Evolutionary conservation across 2,888 invertebrate species (phyloP), one percentile per base, ranked within the genome.

Genomic region (Xestobium rufovillosum): DNA sequence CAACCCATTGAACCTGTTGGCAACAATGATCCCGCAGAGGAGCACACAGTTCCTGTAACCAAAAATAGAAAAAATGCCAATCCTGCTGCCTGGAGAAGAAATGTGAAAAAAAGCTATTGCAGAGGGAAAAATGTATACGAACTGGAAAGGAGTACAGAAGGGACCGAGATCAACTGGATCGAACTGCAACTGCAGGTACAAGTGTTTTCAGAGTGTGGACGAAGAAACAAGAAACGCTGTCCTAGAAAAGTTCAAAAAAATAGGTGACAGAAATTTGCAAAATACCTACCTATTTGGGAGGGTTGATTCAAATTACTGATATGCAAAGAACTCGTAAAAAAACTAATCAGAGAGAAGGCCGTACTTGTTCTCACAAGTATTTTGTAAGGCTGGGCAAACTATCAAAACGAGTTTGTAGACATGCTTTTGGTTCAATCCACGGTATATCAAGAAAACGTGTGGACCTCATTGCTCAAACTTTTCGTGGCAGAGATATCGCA

Each of bases 281-380:
- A n/a, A 19, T 19, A 19, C 23, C n/a, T 19, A 19, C 23, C 23
- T 19, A 19, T 19, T 6, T 19, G 23, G n/a, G n/a, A n/a, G n/a
- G 23, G 6, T 19, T 19, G n/a, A 19, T 19, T 8, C 6, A 6
- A 8, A 19, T n/a, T n/a, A 8, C 6, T 6, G 6, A 19, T 8
- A n/a, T 19, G 23, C 6, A 19, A 6, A 19, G 23, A 19, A 19
- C 6, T 8, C 23, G 23, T 19, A 6, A 6, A 8, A 19, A 19
- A 19, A 19, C 23, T 19, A n/a, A n/a, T 8, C 6, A 19, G 6
- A n/a, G 23, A 8, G n/a, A 6, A 19, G 23, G n/a, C 6, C 23
- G 23, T 8, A 19, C 6, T n/a, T 6, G 6, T 19, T 19, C 23
- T 19, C 23, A 19, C n/a, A 19, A 19, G n/a, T 19, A 19, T n/a